Evolutionary conservation across 2,888 invertebrate genomes (phyloP), one percentile per base, ranked within the genome.

Genomic region (Acholoe squamosa): DNA sequence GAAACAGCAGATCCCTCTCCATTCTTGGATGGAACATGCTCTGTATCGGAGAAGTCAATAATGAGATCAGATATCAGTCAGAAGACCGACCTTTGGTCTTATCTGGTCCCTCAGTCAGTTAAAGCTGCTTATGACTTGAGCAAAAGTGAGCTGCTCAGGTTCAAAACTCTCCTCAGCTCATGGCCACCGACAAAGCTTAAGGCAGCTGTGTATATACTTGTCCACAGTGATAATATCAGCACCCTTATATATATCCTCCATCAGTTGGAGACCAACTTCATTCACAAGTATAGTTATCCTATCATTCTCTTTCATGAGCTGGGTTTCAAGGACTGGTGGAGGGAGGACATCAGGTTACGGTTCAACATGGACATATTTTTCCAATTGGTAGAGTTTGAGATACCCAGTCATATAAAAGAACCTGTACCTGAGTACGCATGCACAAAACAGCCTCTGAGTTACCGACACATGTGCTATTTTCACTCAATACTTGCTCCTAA

Each of bases 231-330:
- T 7, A 3, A 10, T 7, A 43, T 43, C 43, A 43, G 10, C 43
- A 43, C 3, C 10, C 43, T 43, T 43, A 43, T 43, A 43, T 43
- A 3, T 43, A 43, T 43, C 10, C 43, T 43, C 3, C 3, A 10
- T 43, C 43, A 43, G 43, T 43, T 43, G 43, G 43, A 43, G 5
- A 43, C 43, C 43, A 43, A 43, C 43, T 43, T 43, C 43, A 43
- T 43, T 7, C 3, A 77, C 19, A 22, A 61, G 56, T 92, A 90
- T 84, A 31, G 90, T 19, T 93, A 93, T 84, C 93, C 93, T 0
- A 61, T 93, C 3, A 89, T 93, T 31, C 84, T 93, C 16, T 93
- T 93, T 77, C 92, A 93, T 67, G 93, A 93, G 71, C 67, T 31
- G 34, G 91, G 91, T 19, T 34, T 91, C 5, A 43, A 43, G 10